A percentile compares a stretch with the other conserved stretches of the same genome.
Conservation (phyloP, 2,797 vertebrate species). For the Morelia viridis region DNA sequence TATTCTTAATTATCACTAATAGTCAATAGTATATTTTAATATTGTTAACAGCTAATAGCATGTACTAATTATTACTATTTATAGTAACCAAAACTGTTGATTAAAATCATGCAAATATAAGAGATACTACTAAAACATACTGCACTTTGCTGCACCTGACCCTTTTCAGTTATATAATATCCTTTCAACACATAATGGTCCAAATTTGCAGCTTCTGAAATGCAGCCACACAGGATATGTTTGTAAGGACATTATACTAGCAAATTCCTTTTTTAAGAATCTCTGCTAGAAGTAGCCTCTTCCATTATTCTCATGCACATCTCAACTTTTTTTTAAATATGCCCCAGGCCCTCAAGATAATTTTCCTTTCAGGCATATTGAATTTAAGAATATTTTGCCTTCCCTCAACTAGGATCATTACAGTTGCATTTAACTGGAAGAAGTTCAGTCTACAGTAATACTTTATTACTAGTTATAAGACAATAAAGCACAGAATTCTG, state of each 20-base stretch:
- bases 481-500: neutral
- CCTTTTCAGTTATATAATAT: neutral
- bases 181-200: neutral
- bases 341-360: neutral
- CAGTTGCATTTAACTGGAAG: neutral
- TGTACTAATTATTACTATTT: neutral
- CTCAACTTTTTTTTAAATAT: neutral
- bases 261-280: neutral
- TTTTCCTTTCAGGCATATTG: neutral
- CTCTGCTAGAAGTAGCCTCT: neutral
- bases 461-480: neutral
- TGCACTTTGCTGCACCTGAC: neutral
- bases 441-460: neutral
- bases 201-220: neutral
- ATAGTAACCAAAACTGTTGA: neutral
- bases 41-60: neutral
- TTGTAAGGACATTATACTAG: neutral
- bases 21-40: neutral
- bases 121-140: neutral
- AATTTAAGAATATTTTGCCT: no score
- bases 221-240: neutral
- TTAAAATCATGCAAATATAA: neutral
- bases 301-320: neutral
- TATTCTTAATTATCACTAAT: neutral
- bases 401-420: neutral